Conservation (phyloP, 2,888 invertebrate species). For the Pemphredon lugubris region DNA sequence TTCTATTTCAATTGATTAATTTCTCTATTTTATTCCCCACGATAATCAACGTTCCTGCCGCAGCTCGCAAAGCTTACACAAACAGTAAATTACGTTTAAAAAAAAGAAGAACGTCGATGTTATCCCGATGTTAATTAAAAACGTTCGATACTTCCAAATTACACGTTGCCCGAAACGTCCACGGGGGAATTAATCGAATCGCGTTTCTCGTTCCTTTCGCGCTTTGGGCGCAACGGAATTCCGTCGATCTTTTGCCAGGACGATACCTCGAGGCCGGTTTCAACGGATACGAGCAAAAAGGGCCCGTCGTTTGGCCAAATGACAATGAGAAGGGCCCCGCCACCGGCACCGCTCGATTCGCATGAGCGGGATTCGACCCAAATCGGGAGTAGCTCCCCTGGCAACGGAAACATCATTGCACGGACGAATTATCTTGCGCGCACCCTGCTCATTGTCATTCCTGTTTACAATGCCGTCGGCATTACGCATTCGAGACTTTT, state of each 20-base stretch:
- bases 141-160: too few relatives aligned
- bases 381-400: conserved; percentile 33
- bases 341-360: too few relatives aligned
- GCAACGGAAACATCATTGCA: conserved; percentile 58
- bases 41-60: too few relatives aligned
- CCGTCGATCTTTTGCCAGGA: conserved; percentile 17
- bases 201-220: too few relatives aligned
- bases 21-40: too few relatives aligned
- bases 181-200: too few relatives aligned
- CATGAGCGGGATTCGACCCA: conserved; percentile 53
- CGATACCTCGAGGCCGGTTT: conserved; percentile 44
- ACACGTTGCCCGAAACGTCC: too few relatives aligned
- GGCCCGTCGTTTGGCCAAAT: conserved; percentile 42
- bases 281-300: conserved; percentile 37
- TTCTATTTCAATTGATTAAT: too few relatives aligned
- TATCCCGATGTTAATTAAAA: too few relatives aligned
- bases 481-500: conserved; percentile 11
- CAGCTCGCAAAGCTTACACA: too few relatives aligned
- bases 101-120: too few relatives aligned
- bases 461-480: conserved; percentile 9
- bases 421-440: conserved; percentile 25
- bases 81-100: too few relatives aligned
- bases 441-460: conserved; percentile 30
- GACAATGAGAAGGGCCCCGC: conserved; percentile 51
- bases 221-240: conserved; percentile 36